These are phyloP conservation scores for Larimichthys polyactis DNA, from an alignment of 2,113 vertebrate genomes.

Conservation along the genomic window DNA sequence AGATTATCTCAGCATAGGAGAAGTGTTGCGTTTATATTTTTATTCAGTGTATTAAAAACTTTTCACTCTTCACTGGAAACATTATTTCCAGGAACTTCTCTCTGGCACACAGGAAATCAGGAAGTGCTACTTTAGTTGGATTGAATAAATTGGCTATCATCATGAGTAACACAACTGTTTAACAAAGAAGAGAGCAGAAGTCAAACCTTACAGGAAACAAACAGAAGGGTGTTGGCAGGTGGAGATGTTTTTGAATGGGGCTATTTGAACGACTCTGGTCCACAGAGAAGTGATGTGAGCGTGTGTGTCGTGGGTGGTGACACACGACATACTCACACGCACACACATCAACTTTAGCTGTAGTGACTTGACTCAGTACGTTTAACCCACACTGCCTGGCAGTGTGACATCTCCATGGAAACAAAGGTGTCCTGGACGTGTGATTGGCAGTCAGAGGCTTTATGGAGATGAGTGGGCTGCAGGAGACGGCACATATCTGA, in stretches of 20 bases:
- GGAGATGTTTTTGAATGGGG: background rate
- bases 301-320: conserved; percentile 1
- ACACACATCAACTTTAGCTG: background rate
- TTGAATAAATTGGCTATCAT: background rate
- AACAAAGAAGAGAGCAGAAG: background rate
- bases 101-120: background rate
- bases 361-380: background rate
- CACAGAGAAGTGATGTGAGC: conserved; percentile 11
- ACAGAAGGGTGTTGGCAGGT: background rate
- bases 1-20: too few species aligned
- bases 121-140: background rate
- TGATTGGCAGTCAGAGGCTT: conserved; percentile 26
- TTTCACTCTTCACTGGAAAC: too few species aligned
- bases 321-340: background rate
- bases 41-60: too few species aligned
- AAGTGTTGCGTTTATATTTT: too few species aligned
- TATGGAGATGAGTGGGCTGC: conserved; percentile 31
- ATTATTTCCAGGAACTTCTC: background rate
- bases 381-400: conserved; percentile 10
- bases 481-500: conserved; percentile 2
- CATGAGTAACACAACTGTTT: background rate
- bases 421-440: conserved; percentile 15
- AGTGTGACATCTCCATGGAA: conserved; percentile 47
- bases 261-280: background rate
- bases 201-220: background rate